Conservation (phyloP, 2,797 vertebrate species). For the Lagodon rhomboides region DNA sequence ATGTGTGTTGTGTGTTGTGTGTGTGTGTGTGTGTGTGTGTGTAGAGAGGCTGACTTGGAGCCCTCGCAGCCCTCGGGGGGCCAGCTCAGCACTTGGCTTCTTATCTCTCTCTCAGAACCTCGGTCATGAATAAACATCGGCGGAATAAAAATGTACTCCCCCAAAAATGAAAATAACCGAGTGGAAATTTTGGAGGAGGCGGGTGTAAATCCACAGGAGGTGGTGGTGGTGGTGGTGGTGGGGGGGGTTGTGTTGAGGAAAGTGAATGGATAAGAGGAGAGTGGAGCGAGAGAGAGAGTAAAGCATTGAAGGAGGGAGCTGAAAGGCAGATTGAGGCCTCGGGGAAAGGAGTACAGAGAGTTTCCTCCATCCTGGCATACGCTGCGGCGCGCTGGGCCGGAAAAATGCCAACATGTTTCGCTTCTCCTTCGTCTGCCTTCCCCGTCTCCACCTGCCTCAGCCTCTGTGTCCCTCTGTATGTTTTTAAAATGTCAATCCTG, state of each 20-base stretch:
- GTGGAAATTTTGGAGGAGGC: constrained; percentile 66
- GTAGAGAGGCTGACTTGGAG: constrained; percentile 57
- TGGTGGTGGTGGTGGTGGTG: not conserved
- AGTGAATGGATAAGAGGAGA: constrained; percentile 56
- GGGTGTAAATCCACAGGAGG: constrained; percentile 52
- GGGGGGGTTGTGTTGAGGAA: constrained; percentile 25
- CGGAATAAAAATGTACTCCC: constrained; percentile 55
- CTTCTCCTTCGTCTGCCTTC: constrained; percentile 9
- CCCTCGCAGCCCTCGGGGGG: constrained; percentile 56
- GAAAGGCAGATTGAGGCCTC: constrained; percentile 63
- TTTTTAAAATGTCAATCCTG: constrained; percentile 40
- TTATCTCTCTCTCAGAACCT: constrained; percentile 77
- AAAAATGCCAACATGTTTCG: constrained; percentile 46
- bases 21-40: constrained; percentile 29
- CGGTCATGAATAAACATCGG: constrained; percentile 78
- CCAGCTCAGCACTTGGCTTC: constrained; percentile 76
- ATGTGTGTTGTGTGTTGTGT: constrained; percentile 31
- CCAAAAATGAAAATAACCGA: constrained; percentile 70
- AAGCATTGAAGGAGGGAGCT: constrained; percentile 39
- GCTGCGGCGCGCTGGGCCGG: constrained; percentile 29
- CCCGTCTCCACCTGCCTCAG: constrained; percentile 17
- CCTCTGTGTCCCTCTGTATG: constrained; percentile 20
- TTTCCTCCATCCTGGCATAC: constrained; percentile 57
- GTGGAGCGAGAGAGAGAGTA: constrained; percentile 3
- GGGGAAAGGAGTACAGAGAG: constrained; percentile 42